Percentiles rank a stretch among this genome's conserved stretches.
These are phyloP conservation scores for Saxidomus purpurata DNA, from an alignment of 1,140 invertebrate genomes.

Conservation along the genomic window DNA sequence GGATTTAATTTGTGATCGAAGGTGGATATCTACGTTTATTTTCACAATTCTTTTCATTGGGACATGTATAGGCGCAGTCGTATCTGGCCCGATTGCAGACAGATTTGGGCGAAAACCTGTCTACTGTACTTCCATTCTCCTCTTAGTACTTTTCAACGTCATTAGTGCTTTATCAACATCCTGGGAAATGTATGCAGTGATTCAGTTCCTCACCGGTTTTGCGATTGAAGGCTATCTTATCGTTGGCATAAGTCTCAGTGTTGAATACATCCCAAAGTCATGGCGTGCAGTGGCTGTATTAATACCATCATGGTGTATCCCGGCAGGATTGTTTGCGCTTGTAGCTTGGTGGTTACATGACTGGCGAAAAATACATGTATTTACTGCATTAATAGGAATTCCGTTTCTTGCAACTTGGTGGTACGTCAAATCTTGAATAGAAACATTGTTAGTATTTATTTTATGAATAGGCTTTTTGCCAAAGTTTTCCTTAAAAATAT, in stretches of 20 bases:
- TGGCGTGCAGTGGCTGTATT: slow-evolving; percentile 31
- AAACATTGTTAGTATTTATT: not conserved
- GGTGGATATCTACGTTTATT: no score
- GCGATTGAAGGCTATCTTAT: slow-evolving; percentile 60
- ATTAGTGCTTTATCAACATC: slow-evolving; percentile 67
- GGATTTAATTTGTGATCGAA: not conserved
- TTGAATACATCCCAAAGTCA: slow-evolving; percentile 48
- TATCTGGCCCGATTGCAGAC: slow-evolving; percentile 76
- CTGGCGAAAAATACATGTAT: slow-evolving; percentile 69
- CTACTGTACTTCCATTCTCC: slow-evolving; percentile 58
- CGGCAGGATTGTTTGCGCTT: slow-evolving; percentile 55
- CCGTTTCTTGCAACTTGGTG: slow-evolving; percentile 70
- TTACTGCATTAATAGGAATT: slow-evolving; percentile 53
- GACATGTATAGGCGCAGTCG: slow-evolving; percentile 70
- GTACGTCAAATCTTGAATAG: slow-evolving; percentile 49
- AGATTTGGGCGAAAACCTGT: slow-evolving; percentile 74
- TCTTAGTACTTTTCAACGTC: slow-evolving; percentile 64
- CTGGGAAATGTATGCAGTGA: slow-evolving; percentile 78
- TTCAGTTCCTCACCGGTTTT: slow-evolving; percentile 76
- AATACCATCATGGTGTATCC: slow-evolving; percentile 40
- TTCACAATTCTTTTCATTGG: slow-evolving; percentile 81
- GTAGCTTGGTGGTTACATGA: slow-evolving; percentile 62
- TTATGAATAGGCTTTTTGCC: not conserved
- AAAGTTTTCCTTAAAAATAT: no score
- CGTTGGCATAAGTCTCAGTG: slow-evolving; percentile 32